A percentile compares a stretch with the other conserved stretches of the same genome.
These are phyloP conservation scores for Oreochromis tanganicae DNA, from an alignment of 2,113 vertebrate species.

Conservation along the genomic window DNA sequence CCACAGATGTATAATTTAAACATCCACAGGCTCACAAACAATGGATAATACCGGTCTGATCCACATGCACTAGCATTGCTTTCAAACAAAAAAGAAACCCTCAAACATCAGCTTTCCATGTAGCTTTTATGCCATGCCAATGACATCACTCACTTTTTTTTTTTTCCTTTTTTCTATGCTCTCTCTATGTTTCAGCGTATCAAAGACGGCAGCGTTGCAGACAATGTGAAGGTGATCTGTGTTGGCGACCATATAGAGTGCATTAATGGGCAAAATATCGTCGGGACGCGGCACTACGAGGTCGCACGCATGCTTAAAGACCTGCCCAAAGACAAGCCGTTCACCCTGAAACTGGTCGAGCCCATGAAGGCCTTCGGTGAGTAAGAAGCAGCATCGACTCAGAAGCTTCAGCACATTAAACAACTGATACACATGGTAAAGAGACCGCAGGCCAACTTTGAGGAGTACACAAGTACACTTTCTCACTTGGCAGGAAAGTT, in stretches of 20 bases:
- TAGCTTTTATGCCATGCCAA: not conserved
- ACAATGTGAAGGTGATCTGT: conserved; percentile 80
- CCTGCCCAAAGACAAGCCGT: conserved; percentile 76
- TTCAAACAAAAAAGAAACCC: not conserved
- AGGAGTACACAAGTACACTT: not conserved
- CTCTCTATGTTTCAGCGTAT: conserved; percentile 75
- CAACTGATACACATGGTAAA: not conserved
- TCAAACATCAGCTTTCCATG: not conserved
- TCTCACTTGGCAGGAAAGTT: not conserved
- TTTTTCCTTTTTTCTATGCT: not conserved
- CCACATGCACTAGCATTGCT: not conserved
- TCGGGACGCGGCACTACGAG: conserved; percentile 84
- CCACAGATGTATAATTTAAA: not conserved
- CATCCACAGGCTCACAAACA: not conserved
- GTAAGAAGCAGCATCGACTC: conserved; percentile 28
- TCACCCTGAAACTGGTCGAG: conserved; percentile 87
- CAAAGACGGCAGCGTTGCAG: conserved; percentile 85
- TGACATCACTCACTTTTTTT: not conserved
- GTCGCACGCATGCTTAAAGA: conserved; percentile 93
- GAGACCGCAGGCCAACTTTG: rapidly evolving
- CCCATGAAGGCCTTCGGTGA: conserved; percentile 96
- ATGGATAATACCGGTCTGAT: rapidly evolving
- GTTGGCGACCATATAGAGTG: conserved; percentile 91
- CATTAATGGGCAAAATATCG: conserved; percentile 84
- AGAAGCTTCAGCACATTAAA: not conserved